These are phyloP conservation scores for Euclidia mi DNA, from an alignment of 2,888 invertebrate species.

Conservation along the genomic window DNA sequence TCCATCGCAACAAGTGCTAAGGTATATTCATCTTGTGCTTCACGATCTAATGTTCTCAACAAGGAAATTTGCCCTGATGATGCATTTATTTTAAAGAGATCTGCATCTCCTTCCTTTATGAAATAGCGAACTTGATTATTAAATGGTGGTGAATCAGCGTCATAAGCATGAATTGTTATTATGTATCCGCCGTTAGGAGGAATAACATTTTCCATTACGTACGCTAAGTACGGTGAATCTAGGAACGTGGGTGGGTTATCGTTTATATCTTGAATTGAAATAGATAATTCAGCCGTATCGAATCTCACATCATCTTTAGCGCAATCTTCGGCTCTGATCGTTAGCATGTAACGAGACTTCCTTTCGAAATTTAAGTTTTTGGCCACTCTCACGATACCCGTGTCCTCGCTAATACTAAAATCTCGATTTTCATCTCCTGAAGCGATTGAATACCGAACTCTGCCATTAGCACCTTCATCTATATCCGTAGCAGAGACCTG, in stretches of 20 bases:
- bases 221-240: conserved; percentile 98
- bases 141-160: conserved; percentile 97
- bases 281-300: conserved; percentile 95
- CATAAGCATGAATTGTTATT: conserved; percentile 95
- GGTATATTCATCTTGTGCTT: conserved; percentile 95
- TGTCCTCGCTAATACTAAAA: conserved; percentile 97
- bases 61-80: conserved; percentile 97
- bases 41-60: conserved; percentile 95
- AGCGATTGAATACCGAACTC: conserved; percentile 97
- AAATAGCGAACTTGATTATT: conserved; percentile 97
- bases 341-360: conserved; percentile 95
- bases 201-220: conserved; percentile 97
- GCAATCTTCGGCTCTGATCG: conserved; percentile 96
- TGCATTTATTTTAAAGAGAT: conserved; percentile 97
- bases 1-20: conserved; percentile 98
- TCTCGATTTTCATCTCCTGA: conserved; percentile 97
- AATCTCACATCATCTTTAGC: conserved; percentile 93
- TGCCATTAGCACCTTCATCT: conserved; percentile 97
- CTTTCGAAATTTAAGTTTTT: conserved; percentile 98
- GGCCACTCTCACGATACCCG: conserved; percentile 96
- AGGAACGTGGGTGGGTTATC: conserved; percentile 98
- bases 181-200: conserved; percentile 95
- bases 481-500: conserved; percentile 97
- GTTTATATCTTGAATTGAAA: conserved; percentile 97
- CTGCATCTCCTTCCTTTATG: conserved; percentile 97